Base-by-base conservation (phyloP, 2,888 invertebrate species). In the Himalopsyche tibetana region DNA sequence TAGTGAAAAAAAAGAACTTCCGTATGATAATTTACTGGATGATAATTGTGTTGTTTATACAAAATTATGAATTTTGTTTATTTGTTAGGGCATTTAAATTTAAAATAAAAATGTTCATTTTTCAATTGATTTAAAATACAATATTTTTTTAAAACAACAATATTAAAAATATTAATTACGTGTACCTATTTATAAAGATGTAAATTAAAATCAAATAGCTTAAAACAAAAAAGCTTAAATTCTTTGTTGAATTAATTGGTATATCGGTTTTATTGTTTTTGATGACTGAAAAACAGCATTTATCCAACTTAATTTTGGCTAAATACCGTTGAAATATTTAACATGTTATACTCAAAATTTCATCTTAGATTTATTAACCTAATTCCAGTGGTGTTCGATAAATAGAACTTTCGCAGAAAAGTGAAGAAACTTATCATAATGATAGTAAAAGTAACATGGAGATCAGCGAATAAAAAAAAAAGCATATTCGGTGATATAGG, bases 311-410 rank as follows among this genome's bases (percentile, higher is more conserved):
- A 63, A 63, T 19, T 63, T 63, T 63, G 19, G 19, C 63, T 63
- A 63, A 63, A 63, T 63, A 63, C 63, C 63, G 63, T 63, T 63
- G 63, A 63, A 63, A 15, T 63, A 63, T 63, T 63, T 63, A 63
- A 63, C 19, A 63, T 11, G 17, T 6, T n/a, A 15, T 51, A 51
- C 51, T 51, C 15, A 51, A 51, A 51, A 2, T 11, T 45, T 45
- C 45, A 8, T 11, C 5, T 11, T 0, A 45, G 9, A 51, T 51
- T 51, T 51, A 15, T 12, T 15, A 12, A 51, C 5, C 15, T 15
- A 5, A 51, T 51, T 51, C 51, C 51, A 51, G 51, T 51, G 51
- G 51, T 51, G 15, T 15, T 8, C 51, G 51, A 15, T 15, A 15
- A 15, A 51, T 3, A 15, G 15, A 12, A 1, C 2, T 9, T 8